These are phyloP conservation scores for Dendrocincla fuliginosa DNA, from an alignment of 2,797 vertebrate genomes.

Conservation along the genomic window DNA sequence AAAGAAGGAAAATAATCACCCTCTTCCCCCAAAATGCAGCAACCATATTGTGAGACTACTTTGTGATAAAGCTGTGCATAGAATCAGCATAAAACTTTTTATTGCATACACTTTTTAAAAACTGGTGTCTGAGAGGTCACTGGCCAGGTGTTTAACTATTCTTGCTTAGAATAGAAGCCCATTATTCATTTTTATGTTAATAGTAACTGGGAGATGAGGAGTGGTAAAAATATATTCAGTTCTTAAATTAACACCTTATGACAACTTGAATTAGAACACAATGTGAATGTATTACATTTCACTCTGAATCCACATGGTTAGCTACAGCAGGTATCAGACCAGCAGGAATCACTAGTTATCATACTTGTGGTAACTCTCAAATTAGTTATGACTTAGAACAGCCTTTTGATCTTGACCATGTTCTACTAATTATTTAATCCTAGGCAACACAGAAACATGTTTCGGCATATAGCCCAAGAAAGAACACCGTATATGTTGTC, in stretches of 20 bases:
- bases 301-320: conserved; percentile 5
- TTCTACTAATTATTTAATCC: conserved; percentile 77
- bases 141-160: conserved; percentile 23
- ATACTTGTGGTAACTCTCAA: conserved; percentile 53
- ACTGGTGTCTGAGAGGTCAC: conserved; percentile 20
- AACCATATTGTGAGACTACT: neutral
- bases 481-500: conserved; percentile 24
- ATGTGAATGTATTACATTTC: conserved; percentile 27
- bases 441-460: conserved; percentile 58
- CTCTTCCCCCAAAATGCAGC: fast-evolving
- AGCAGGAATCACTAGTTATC: conserved; percentile 37
- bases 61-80: neutral
- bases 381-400: conserved; percentile 63
- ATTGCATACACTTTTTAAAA: neutral
- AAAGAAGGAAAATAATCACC: fast-evolving
- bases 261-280: conserved; percentile 47
- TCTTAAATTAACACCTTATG: conserved; percentile 58
- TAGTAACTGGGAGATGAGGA: conserved; percentile 4
- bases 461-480: conserved; percentile 42
- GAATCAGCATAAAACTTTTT: neutral
- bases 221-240: conserved; percentile 26
- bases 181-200: conserved; percentile 44
- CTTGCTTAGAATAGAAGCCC: conserved; percentile 27
- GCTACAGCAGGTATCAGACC: conserved; percentile 31
- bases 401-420: conserved; percentile 73